phyloP scores from a whole-genome alignment of 2,113 vertebrate species.

The Delphinus delphis region DNA sequence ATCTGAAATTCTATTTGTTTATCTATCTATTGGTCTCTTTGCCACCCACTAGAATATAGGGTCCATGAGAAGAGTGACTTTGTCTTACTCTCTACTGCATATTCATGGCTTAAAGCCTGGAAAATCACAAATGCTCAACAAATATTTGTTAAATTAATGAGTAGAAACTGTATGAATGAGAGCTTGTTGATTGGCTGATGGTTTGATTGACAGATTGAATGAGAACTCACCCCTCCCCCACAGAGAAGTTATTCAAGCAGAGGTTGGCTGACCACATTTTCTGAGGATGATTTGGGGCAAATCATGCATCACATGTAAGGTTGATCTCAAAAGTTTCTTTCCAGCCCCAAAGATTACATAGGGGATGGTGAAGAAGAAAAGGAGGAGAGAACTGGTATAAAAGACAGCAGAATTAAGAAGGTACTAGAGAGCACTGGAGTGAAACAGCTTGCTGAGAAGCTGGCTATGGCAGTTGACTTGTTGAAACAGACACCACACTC shows the following conservation, averaged over 20 bases:
- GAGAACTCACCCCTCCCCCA: fast-evolving
- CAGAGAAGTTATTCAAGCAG: not conserved
- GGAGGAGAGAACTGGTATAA: not conserved
- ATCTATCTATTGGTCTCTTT: not conserved
- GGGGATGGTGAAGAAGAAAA: not conserved
- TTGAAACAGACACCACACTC: conserved; percentile 71
- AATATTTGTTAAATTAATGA: not conserved
- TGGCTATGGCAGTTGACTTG: conserved; percentile 57
- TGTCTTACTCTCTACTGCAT: not conserved
- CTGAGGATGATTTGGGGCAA: not conserved
- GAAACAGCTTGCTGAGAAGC: conserved; percentile 54
- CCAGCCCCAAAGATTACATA: not conserved
- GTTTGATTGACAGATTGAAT: not conserved
- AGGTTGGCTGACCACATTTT: not conserved
- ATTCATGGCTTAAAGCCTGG: not conserved
- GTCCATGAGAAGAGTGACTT: not conserved
- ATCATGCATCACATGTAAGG: not conserved
- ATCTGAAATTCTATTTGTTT: not conserved
- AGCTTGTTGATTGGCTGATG: not conserved
- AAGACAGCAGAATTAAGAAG: conserved; percentile 13
- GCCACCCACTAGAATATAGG: not conserved
- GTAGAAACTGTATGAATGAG: not conserved
- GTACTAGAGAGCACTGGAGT: not conserved
- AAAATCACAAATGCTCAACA: not conserved
- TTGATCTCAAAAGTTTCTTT: not conserved